Conservation (phyloP, 2,113 vertebrate genomes). For the Pyxicephalus adspersus region DNA sequence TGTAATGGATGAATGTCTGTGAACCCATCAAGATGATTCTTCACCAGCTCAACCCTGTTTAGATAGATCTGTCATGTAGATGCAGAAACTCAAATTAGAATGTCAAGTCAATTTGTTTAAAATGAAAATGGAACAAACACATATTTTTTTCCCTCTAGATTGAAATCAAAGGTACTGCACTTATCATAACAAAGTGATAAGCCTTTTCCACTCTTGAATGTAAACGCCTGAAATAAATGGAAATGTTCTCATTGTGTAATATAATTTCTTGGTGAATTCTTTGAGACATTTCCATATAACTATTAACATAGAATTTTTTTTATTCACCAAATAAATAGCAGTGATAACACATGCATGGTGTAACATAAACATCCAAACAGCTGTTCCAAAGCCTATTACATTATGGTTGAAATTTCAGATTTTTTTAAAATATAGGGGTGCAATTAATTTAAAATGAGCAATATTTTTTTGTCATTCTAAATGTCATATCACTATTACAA, state of each 20-base stretch:
- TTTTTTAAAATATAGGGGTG: background rate
- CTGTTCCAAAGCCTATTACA: background rate
- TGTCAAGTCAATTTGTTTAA: conserved; percentile 48
- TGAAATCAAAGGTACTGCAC: conserved; percentile 9
- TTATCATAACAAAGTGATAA: conserved; percentile 26
- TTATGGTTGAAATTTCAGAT: background rate
- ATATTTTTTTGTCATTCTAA: background rate
- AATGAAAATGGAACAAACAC: conserved; percentile 40
- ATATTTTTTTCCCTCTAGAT: conserved; percentile 20
- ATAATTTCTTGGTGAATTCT: background rate
- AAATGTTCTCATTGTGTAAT: background rate
- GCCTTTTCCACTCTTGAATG: background rate
- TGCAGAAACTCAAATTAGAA: conserved; percentile 48
- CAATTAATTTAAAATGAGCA: background rate
- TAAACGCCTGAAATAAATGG: background rate
- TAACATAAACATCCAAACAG: no score
- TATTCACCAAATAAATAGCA: background rate
- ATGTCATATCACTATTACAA: background rate
- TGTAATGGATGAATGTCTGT: conserved; percentile 43
- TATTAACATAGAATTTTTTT: background rate
- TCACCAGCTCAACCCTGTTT: conserved; percentile 19
- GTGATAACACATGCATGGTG: background rate
- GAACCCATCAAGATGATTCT: conserved; percentile 32
- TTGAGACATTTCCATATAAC: background rate
- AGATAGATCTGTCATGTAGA: conserved; percentile 39